phyloP scores from a whole-genome alignment of 2,888 invertebrate genomes.

The Caenorhabditis sulstoni region DNA sequence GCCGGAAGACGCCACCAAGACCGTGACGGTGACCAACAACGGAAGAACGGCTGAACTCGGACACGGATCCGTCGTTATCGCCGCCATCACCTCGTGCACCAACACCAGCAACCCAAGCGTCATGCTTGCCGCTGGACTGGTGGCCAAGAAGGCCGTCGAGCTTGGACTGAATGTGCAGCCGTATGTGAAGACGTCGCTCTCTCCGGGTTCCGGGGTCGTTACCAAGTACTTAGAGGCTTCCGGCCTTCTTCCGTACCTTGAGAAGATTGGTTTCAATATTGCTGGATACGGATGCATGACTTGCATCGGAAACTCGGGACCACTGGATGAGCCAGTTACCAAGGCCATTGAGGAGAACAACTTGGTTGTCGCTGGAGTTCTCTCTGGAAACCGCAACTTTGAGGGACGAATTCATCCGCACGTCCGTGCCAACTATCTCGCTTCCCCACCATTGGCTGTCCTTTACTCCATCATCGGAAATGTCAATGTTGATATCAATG shows the following conservation, averaged over 20 bases:
- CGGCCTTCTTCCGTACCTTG: slow-evolving; percentile 90
- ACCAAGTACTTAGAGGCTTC: slow-evolving; percentile 92
- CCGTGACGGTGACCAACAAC: slow-evolving; percentile 63
- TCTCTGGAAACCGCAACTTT: slow-evolving; percentile 98
- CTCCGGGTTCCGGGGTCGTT: slow-evolving; percentile 95
- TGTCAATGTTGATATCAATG: slow-evolving; percentile 93
- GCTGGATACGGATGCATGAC: slow-evolving; percentile 99
- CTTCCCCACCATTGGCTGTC: slow-evolving; percentile 96
- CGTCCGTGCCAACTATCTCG: slow-evolving; percentile 94
- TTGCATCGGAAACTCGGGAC: slow-evolving; percentile 98
- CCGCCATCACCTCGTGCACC: slow-evolving; percentile 97
- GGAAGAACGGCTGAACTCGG: slow-evolving; percentile 62
- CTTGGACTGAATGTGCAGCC: slow-evolving; percentile 91
- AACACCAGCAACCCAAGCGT: slow-evolving; percentile 98
- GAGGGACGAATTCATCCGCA: slow-evolving; percentile 98
- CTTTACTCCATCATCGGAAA: slow-evolving; percentile 97
- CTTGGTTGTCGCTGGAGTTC: slow-evolving; percentile 93
- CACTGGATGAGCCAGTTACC: slow-evolving; percentile 91
- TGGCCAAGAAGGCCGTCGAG: slow-evolving; percentile 84
- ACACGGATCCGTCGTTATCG: slow-evolving; percentile 89
- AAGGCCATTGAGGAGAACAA: slow-evolving; percentile 95
- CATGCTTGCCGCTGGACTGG: slow-evolving; percentile 93
- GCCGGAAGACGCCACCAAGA: slow-evolving; percentile 69
- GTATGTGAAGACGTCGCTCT: slow-evolving; percentile 96
- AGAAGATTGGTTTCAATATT: slow-evolving; percentile 86